Evolutionary conservation across 2,113 vertebrate genomes (phyloP).

Genomic region (Stercorarius parasiticus): DNA sequence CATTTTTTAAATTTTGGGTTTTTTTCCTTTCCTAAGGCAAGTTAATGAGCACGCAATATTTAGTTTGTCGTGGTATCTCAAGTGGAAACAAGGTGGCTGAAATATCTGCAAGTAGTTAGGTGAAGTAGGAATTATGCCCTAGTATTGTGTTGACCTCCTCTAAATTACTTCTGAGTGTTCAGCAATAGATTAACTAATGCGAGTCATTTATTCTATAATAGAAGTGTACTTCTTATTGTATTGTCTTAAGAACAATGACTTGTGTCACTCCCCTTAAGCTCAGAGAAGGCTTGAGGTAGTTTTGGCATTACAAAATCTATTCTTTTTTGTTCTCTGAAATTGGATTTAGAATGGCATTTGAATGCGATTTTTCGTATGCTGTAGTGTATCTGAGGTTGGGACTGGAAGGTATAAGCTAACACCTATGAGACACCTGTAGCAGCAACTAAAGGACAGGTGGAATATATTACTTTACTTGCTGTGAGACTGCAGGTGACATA

Average conservation of each 20-base stretch:
- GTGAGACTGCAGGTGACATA: neutral
- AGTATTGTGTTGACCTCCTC: neutral
- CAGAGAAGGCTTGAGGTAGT: neutral
- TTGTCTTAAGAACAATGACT: neutral
- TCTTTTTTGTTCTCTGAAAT: neutral
- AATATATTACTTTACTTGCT: neutral
- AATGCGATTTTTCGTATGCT: neutral
- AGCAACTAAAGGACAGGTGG: neutral
- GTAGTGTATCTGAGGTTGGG: neutral
- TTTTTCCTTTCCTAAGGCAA: neutral
- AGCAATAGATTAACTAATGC: neutral
- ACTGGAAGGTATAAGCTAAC: neutral
- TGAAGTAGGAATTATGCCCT: neutral
- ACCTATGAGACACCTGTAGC: neutral
- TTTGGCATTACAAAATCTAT: neutral
- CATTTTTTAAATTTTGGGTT: neutral
- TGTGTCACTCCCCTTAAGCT: neutral
- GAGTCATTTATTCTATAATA: neutral
- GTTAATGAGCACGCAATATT: neutral
- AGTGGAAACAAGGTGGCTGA: neutral
- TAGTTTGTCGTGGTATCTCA: neutral
- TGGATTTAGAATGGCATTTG: neutral
- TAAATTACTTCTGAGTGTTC: neutral
- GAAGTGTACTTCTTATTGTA: neutral
- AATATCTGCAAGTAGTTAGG: neutral